Evolutionary conservation across 2,113 vertebrate species (phyloP), one percentile per base, ranked within the genome.

Genomic region (Ceyx melanurus): DNA sequence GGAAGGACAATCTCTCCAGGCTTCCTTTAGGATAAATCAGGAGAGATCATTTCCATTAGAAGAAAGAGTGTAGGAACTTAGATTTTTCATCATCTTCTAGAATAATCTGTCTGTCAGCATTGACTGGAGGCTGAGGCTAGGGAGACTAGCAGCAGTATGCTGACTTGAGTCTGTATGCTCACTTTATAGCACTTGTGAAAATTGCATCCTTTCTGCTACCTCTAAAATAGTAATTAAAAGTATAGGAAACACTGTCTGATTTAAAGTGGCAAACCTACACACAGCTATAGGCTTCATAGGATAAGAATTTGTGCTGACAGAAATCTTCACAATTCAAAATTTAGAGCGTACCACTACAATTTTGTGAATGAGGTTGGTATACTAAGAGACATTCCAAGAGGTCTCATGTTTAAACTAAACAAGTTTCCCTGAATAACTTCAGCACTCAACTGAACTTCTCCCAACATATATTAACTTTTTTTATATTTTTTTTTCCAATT

Each of bases 311-410:
- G 19, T 67, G 64, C 35, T 90, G 88, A 93, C 86, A 95, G 78
- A 91, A 88, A 70, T 6, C 20, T 83, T 89, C 72, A 46, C 82
- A 71, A 65, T 31, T 91, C 60, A 88, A 91, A 91, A 78, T 82
- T 74, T 73, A 93, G 72, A 73, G 57, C 51, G 19, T 1, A 0
- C 42, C 65, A 31, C 50, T 56, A 65, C 29, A 77, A 10, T 40
- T 17, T 6, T 60, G 60, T 88, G 66, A 88, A 82, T 62, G 54
- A 82, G 33, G 37, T 7, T 73, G 33, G 19, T 73, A 37, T 42
- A 23, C 73, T 42, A 62, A 58, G 53, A 62, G 43, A 60, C 7
- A 18, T 23, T 65, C 50, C 54, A 60, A 88, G 77, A 80, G 54
- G 28, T 81, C 33, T 77, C 28, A 43, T 37, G 67, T 73, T 82